phyloP scores from a whole-genome alignment of 2,888 invertebrate species.

The Helobdella robusta region DNA sequence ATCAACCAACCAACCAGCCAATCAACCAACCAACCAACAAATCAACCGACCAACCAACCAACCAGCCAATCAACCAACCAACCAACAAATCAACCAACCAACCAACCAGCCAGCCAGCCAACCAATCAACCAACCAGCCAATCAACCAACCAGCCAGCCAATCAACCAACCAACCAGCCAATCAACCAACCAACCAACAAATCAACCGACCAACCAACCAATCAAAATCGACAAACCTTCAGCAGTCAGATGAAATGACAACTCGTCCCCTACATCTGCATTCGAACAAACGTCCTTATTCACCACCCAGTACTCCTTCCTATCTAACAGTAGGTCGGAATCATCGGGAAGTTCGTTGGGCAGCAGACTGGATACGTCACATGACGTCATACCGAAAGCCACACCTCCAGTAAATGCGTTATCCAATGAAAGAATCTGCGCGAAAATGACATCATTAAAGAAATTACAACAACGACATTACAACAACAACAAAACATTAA shows the following conservation, averaged over 20 bases:
- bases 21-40: no score
- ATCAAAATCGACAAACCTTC: constrained; percentile 39
- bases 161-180: no score
- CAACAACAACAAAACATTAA: background rate
- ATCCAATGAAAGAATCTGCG: constrained; percentile 66
- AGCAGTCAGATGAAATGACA: constrained; percentile 52
- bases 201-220: no score
- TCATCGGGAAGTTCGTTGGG: constrained; percentile 56
- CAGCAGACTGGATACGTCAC: constrained; percentile 69
- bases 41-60: no score
- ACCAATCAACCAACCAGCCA: no score
- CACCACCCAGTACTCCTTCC: constrained; percentile 96
- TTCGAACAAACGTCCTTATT: constrained; percentile 80
- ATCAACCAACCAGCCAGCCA: no score
- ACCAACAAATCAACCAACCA: no score
- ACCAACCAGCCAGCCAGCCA: no score
- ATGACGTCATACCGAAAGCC: constrained; percentile 83
- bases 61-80: no score
- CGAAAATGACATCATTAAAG: background rate
- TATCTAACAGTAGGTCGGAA: constrained; percentile 76
- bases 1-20: no score
- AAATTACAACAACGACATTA: background rate
- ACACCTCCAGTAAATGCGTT: constrained; percentile 78
- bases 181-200: no score
- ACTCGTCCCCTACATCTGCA: constrained; percentile 72